phyloP scores from a whole-genome alignment of 30 jellyfish, hydroid and myxozoan genomes.

The Hydractinia symbiolongicarpus region DNA sequence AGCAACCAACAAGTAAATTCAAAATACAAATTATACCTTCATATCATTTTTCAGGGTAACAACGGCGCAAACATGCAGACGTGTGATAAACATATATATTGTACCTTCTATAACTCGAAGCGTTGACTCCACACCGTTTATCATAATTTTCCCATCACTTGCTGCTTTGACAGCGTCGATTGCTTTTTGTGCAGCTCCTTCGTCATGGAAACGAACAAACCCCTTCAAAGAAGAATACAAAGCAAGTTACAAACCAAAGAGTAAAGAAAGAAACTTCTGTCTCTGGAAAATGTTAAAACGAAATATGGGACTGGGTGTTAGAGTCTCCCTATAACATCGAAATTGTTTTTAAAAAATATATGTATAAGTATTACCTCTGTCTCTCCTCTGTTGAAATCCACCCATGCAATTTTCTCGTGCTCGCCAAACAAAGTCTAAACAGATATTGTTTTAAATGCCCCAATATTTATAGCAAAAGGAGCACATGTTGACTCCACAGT shows the following conservation, averaged over 20 bases:
- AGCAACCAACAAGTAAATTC: no score
- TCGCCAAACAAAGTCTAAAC: conserved; percentile 56
- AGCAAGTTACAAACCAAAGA: neutral
- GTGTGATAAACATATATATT: no score
- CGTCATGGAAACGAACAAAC: conserved; percentile 58
- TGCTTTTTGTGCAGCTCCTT: conserved; percentile 74
- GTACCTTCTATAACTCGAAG: conserved; percentile 72
- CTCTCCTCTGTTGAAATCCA: conserved; percentile 62
- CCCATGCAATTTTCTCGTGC: conserved; percentile 65
- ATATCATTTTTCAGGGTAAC: no score
- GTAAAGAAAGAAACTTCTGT: neutral
- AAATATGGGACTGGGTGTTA: no score
- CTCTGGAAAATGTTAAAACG: neutral
- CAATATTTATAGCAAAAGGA: no score
- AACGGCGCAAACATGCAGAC: no score
- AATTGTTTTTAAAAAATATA: no score
- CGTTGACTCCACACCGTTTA: conserved; percentile 58
- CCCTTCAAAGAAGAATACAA: conserved; percentile 44
- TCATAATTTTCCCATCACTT: conserved; percentile 55
- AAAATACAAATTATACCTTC: no score
- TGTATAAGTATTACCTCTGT: conserved; percentile 44
- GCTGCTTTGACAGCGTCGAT: conserved; percentile 58
- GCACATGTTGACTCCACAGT: no score
- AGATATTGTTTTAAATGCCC: neutral
- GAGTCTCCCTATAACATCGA: no score